A percentile compares a stretch with the other conserved stretches of the same genome.
These are phyloP conservation scores for Orthonevra nobilis DNA, from an alignment of 2,888 invertebrate species.

Conservation along the genomic window DNA sequence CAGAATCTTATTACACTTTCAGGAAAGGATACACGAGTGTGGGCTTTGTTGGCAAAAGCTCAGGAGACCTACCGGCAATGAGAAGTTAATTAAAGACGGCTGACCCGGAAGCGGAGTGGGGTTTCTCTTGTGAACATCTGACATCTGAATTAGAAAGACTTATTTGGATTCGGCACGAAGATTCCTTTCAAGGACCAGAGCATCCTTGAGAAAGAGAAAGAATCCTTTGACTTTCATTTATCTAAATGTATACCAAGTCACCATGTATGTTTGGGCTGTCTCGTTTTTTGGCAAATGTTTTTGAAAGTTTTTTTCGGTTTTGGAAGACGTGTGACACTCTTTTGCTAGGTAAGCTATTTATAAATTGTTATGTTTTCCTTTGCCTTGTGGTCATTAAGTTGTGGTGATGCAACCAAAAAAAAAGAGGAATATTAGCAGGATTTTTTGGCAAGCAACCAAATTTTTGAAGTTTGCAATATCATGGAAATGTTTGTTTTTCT, in stretches of 20 bases:
- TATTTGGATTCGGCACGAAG: slow-evolving; percentile 64
- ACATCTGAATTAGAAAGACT: slow-evolving; percentile 50
- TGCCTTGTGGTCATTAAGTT: slow-evolving; percentile 52
- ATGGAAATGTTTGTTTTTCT: no score
- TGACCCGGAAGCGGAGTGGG: slow-evolving; percentile 4
- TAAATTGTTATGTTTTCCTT: slow-evolving; percentile 27
- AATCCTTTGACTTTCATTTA: slow-evolving; percentile 38
- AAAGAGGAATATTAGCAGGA: slow-evolving; percentile 6
- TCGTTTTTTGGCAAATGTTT: slow-evolving; percentile 45
- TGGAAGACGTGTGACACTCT: slow-evolving; percentile 49
- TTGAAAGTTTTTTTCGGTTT: slow-evolving; percentile 53
- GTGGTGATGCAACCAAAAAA: slow-evolving; percentile 56
- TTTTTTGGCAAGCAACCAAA: slow-evolving; percentile 42
- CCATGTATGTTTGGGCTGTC: slow-evolving; percentile 20
- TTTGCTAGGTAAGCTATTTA: slow-evolving; percentile 31
- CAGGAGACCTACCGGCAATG: slow-evolving; percentile 58
- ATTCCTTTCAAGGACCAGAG: not conserved
- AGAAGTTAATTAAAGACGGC: slow-evolving; percentile 67
- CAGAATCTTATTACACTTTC: slow-evolving; percentile 52
- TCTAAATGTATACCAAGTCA: slow-evolving; percentile 48
- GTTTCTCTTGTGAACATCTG: slow-evolving; percentile 26
- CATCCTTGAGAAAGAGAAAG: slow-evolving; percentile 51
- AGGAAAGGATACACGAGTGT: not conserved
- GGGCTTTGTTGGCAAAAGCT: slow-evolving; percentile 40
- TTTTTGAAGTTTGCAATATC: not conserved